Percentiles rank a stretch among this genome's conserved stretches.
Evolutionary conservation across 2,113 vertebrate genomes (phyloP).

Genomic region (Hippoglossus stenolepis): DNA sequence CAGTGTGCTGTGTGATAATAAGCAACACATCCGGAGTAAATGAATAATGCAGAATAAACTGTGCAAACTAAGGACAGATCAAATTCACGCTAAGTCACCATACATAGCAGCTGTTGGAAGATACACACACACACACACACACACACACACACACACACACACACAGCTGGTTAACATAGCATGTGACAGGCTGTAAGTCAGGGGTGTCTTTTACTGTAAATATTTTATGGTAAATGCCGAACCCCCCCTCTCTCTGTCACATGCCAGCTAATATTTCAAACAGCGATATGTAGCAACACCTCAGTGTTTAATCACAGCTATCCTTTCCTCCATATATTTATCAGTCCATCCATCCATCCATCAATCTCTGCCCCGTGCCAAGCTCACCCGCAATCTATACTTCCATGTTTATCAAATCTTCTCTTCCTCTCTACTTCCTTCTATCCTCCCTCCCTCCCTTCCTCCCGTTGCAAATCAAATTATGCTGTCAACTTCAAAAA

Average conservation of each 20-base stretch:
- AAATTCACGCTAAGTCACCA: not conserved
- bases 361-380: not conserved
- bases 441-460: not conserved
- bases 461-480: conserved; percentile 61
- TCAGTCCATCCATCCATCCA: conserved; percentile 16
- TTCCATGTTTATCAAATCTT: conserved; percentile 26
- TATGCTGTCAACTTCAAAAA: conserved; percentile 65
- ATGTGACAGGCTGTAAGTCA: conserved; percentile 37
- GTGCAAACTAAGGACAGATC: not conserved
- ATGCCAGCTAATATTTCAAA: conserved; percentile 34
- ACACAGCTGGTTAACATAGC: conserved; percentile 34
- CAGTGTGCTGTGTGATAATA: conserved; percentile 9
- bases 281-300: conserved; percentile 3
- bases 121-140: conserved; percentile 2
- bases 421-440: not conserved
- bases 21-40: conserved; percentile 4
- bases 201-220: conserved; percentile 41
- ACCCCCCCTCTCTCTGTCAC: not conserved
- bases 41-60: not conserved
- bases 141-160: not conserved
- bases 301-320: conserved; percentile 13
- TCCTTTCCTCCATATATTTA: not conserved
- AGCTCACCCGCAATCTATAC: not conserved
- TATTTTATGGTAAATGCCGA: conserved; percentile 37
- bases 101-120: not conserved